Evolutionary conservation across 2,797 vertebrate species (phyloP).

Genomic region (Neomorphus geoffroyi): DNA sequence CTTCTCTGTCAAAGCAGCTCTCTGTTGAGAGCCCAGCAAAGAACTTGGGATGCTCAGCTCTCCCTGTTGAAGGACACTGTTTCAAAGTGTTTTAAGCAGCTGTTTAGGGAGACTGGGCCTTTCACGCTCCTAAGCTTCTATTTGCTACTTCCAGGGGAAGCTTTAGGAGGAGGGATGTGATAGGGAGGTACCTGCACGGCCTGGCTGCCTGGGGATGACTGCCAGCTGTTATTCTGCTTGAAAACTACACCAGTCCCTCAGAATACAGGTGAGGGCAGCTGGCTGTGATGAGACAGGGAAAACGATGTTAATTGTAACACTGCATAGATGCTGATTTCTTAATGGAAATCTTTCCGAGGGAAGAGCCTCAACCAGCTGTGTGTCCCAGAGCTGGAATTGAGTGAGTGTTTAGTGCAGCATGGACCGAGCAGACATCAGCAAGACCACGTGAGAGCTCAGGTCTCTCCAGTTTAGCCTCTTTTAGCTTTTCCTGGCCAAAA

Average conservation of each 20-base stretch:
- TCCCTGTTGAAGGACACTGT: not conserved
- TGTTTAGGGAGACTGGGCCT: not conserved
- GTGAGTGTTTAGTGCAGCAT: not conserved
- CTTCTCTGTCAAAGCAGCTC: not conserved
- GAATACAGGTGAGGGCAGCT: not conserved
- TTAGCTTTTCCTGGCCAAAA: not conserved
- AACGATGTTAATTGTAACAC: conserved; percentile 22
- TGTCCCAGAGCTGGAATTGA: not conserved
- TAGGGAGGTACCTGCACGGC: not conserved
- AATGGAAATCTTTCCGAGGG: not conserved
- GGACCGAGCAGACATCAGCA: not conserved
- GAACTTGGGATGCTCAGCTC: not conserved
- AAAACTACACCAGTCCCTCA: not conserved
- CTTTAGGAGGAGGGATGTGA: not conserved
- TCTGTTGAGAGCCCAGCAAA: not conserved
- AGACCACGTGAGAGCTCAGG: not conserved
- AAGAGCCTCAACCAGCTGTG: not conserved
- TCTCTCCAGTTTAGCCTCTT: not conserved
- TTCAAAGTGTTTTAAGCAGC: not conserved
- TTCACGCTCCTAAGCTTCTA: not conserved
- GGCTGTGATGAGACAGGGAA: not conserved
- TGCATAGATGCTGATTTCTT: not conserved
- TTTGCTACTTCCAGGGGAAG: not conserved
- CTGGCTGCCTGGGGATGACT: not conserved
- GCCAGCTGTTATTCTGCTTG: not conserved